A percentile compares a stretch with the other conserved stretches of the same genome.
Conservation (phyloP, 1,140 invertebrate genomes). For the Physella acuta region DNA sequence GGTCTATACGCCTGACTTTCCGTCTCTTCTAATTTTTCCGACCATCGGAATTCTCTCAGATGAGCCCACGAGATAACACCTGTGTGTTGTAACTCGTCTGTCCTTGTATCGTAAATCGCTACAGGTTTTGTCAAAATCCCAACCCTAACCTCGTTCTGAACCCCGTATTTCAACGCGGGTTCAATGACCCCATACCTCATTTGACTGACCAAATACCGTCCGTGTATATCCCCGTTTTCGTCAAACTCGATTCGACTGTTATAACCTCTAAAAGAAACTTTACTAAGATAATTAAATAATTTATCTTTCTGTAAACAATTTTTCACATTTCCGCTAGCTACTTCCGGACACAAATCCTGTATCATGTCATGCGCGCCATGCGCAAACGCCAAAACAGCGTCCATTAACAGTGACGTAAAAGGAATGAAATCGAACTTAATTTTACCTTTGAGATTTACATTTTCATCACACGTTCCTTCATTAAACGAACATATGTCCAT, state of each 20-base stretch:
- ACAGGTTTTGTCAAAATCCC: not conserved
- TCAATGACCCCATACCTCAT: not conserved
- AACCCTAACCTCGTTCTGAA: not conserved
- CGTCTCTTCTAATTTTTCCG: not conserved
- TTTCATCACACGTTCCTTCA: not conserved
- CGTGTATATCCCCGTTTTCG: not conserved
- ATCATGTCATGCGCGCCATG: conserved; percentile 8
- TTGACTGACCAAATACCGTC: not conserved
- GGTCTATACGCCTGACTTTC: conserved; percentile 5
- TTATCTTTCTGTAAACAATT: not conserved
- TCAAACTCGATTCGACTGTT: not conserved
- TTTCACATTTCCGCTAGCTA: not conserved
- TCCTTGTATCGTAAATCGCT: not conserved
- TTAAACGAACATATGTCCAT: not conserved
- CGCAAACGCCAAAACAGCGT: conserved; percentile 12
- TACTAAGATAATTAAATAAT: not conserved
- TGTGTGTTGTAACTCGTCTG: not conserved
- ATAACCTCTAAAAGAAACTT: not conserved
- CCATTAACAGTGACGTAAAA: not conserved
- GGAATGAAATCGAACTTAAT: not conserved
- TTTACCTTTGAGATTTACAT: not conserved
- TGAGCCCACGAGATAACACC: not conserved
- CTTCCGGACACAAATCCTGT: not conserved
- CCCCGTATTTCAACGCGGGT: not conserved
- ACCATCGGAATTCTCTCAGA: not conserved